Evolutionary conservation across 35 echinoderm and acorn worm genomes (phyloP), one percentile per base, ranked within the genome.

Genomic region (Ptychodera flava): DNA sequence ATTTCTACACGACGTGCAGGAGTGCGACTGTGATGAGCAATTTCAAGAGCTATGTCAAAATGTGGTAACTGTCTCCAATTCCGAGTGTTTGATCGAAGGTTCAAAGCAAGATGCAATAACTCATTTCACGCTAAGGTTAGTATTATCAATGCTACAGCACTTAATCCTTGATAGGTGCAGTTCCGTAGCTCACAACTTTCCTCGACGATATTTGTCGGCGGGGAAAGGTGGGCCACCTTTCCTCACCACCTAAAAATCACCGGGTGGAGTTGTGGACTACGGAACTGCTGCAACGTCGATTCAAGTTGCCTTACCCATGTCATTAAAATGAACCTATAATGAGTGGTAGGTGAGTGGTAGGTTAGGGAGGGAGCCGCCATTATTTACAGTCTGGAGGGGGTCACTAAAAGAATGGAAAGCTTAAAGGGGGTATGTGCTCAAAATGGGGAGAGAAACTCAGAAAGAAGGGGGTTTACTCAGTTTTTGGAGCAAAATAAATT

Each of bases 81-180:
- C 93, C 16, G 93, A 94, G 22, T 94, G 93, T 76, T 82, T 94
- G 31, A 94, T 94, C 35, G 93, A 94, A 38, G 89, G 93, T 1
- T 84, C 93, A 1, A 84, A 37, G 34, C 88, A 91, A 78, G 93
- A 94, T 86, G 38, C 89, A 32, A 90, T 85, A 32, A 91, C 89
- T 12, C 89, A 91, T 53, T 90, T 91, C 76, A 36, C 88, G 35
- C 79, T 94, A 16, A 87, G 89, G 89, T 91, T 33, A 31, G 45
- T 64, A 64, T 12, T 12, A 22, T 12, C 45, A 64, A 12, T 64
- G 6, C 6, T 64, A 22, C 22, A 12, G 22, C 45, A 64, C 6
- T 6, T 64, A 64, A 64, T 22, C 6, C 45, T 64, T 6, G 22
- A 22, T 12, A 6, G 45, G 45, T 64, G 22, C 45, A 64, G 45